phyloP scores from a whole-genome alignment of 2,888 invertebrate species.

The Candidula unifasciata region DNA sequence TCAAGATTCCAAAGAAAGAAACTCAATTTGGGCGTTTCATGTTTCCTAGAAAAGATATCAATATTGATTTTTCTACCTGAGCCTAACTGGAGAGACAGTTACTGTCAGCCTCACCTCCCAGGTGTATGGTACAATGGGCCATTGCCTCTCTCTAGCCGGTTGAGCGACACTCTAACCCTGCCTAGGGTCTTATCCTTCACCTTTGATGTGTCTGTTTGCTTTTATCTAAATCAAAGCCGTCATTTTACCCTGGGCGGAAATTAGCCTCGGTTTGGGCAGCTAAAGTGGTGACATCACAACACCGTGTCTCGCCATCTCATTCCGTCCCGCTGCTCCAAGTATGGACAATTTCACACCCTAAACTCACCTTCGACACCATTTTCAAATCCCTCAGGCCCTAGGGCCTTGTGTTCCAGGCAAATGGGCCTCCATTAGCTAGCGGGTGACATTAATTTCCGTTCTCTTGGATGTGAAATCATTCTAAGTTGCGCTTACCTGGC shows the following conservation, averaged over 20 bases:
- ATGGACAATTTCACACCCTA: background rate
- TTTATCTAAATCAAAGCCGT: background rate
- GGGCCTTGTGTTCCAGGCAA: background rate
- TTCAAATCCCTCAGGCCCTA: background rate
- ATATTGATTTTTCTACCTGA: no score
- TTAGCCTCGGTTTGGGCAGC: background rate
- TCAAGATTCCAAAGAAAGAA: no score
- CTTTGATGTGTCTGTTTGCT: background rate
- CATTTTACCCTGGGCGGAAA: constrained; percentile 15
- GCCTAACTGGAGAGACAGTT: no score
- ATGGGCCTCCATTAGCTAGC: background rate
- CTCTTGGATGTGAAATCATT: background rate
- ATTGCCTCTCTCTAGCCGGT: no score
- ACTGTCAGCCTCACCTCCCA: no score
- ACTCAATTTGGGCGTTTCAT: no score
- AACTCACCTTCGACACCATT: background rate
- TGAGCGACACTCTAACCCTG: no score
- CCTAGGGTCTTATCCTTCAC: no score
- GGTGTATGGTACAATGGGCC: no score
- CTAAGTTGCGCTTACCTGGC: background rate
- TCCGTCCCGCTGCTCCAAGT: background rate
- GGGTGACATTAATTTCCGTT: background rate
- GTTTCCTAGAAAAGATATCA: no score
- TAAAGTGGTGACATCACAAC: constrained; percentile 20
- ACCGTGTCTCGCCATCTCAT: background rate